phyloP scores from a whole-genome alignment of 2,113 vertebrate species.

The Ammodytes dubius region DNA sequence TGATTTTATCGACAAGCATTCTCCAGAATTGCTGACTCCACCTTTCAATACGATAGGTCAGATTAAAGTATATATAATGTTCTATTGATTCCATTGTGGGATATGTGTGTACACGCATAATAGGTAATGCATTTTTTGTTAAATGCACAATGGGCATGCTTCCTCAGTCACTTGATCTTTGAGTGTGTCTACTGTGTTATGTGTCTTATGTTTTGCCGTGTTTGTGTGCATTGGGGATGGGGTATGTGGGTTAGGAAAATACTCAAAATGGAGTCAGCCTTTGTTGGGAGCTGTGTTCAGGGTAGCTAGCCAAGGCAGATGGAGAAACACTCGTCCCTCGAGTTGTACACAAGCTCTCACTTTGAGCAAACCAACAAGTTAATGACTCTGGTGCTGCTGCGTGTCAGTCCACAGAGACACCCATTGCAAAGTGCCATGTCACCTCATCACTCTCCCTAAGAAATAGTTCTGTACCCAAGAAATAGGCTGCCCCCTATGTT shows the following conservation, averaged over 20 bases:
- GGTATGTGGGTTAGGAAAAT: slow-evolving; percentile 70
- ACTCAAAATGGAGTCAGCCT: slow-evolving; percentile 71
- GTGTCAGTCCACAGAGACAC: slow-evolving; percentile 49
- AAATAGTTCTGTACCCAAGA: not conserved
- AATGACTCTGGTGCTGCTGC: slow-evolving; percentile 65
- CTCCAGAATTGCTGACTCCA: too few relatives aligned
- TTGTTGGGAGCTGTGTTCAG: slow-evolving; percentile 32
- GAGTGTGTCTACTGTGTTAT: slow-evolving; percentile 43
- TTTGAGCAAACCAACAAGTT: slow-evolving; percentile 58
- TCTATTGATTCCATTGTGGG: not conserved
- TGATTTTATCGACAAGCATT: too few relatives aligned
- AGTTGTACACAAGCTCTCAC: slow-evolving; percentile 42
- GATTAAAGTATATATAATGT: slow-evolving; percentile 20
- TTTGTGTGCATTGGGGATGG: slow-evolving; percentile 61
- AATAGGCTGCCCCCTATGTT: slow-evolving; percentile 1
- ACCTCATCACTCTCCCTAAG: slow-evolving; percentile 18
- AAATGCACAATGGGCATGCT: slow-evolving; percentile 15
- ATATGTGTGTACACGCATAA: not conserved
- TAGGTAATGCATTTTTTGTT: slow-evolving; percentile 18
- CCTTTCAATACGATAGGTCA: not conserved
- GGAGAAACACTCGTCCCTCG: slow-evolving; percentile 39
- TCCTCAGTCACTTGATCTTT: slow-evolving; percentile 18
- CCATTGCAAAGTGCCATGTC: slow-evolving; percentile 41
- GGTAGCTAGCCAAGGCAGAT: slow-evolving; percentile 26
- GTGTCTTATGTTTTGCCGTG: slow-evolving; percentile 35